phyloP scores from a whole-genome alignment of 53 echinoderm and acorn worm genomes.

The Glandiceps talaboti region DNA sequence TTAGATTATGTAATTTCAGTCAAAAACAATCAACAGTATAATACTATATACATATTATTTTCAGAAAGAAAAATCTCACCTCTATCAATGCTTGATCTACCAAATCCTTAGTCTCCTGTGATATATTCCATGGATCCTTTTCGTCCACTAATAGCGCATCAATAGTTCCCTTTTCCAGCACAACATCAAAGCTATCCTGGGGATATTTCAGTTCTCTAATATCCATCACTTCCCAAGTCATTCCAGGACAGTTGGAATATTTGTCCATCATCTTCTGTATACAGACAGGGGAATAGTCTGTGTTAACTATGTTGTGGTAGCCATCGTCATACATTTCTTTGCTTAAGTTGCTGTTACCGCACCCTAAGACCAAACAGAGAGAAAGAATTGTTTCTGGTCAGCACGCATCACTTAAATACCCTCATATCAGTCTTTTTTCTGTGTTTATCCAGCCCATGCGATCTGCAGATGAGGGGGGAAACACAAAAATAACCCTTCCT shows the following conservation, averaged over 20 bases:
- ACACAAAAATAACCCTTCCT: no score
- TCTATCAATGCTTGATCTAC: constrained; percentile 20
- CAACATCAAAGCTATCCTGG: constrained; percentile 30
- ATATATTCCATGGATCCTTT: constrained; percentile 24
- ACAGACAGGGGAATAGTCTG: constrained; percentile 35
- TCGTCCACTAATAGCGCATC: constrained; percentile 27
- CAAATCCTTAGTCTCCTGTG: constrained; percentile 11
- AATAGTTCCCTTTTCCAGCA: constrained; percentile 38
- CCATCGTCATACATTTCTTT: constrained; percentile 35
- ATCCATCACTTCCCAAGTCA: constrained; percentile 46
- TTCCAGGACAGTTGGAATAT: constrained; percentile 11
- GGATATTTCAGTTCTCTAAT: constrained; percentile 16
- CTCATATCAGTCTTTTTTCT: no score
- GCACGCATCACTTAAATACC: no score
- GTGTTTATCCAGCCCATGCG: no score
- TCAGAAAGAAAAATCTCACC: constrained; percentile 4
- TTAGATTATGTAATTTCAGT: no score
- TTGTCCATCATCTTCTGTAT: constrained; percentile 41
- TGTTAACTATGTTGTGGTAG: constrained; percentile 26
- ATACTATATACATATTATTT: no score
- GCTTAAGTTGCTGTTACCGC: constrained; percentile 41
- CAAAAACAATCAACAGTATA: no score
- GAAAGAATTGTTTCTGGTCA: no score
- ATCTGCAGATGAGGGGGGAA: no score
- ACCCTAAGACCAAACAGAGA: constrained; percentile 35